Evolutionary conservation across 2,888 invertebrate genomes (phyloP), one percentile per base, ranked within the genome.

Genomic region (Pelosia muscerda): DNA sequence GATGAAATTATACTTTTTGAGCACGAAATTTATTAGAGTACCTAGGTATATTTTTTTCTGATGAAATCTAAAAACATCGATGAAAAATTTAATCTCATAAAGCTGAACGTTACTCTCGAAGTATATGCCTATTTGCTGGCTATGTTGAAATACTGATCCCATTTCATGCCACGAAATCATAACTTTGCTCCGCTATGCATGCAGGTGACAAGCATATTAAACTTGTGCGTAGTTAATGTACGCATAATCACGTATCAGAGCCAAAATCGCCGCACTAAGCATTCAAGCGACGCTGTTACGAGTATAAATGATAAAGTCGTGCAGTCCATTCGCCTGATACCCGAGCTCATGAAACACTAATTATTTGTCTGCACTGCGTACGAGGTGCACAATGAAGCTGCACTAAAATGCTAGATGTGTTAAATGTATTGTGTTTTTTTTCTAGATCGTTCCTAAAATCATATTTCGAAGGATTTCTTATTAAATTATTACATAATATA

Each of bases 301-400:
- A n/a, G n/a, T n/a, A 65, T 66, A 63, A 34, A 56, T 31, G 31
- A 58, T 59, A 53, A 60, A 34, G 54, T 38, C 22, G 8, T 65
- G 66, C 68, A 71, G 64, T 75, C 65, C 73, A 78, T 69, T 75
- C 74, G 72, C 72, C 69, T 72, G 69, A 63, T 71, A 81, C 70
- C 74, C 77, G 54, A 58, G 56, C 66, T 81, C 78, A 76, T 81
- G 83, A 79, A 82, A 84, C 76, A 76, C 74, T 78, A 77, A 84
- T 84, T 81, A 81, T 77, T 78, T 76, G 73, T 71, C 76, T 76
- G 70, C 76, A 76, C 79, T 79, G 73, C 58, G 63, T 74, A 57
- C 38, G 25, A 55, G 19, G 58, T 56, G 22, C 23, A 60, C 63
- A 15, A 31, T 26, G 23, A 28, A 64, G 19, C 25, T 28, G 10